Evolutionary conservation across 2,113 vertebrate genomes (phyloP).

Genomic region (Chaetura pelagica): DNA sequence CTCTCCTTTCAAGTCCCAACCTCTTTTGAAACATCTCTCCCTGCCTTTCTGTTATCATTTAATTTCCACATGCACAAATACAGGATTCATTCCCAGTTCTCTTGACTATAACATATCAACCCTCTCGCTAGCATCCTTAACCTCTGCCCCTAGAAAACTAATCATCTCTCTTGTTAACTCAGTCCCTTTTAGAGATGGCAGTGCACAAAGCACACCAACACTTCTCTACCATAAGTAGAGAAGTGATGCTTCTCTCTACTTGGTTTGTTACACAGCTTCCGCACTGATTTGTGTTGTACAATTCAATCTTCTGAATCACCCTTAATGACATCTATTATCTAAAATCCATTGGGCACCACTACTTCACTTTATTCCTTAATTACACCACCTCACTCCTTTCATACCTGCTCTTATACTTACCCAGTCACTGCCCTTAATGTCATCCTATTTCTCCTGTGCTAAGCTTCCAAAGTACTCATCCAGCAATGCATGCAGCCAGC

Average conservation of each 20-base stretch:
- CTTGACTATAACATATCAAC: constrained; percentile 67
- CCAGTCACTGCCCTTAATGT: constrained; percentile 68
- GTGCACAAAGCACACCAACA: constrained; percentile 59
- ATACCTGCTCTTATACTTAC: constrained; percentile 58
- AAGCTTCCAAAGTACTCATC: constrained; percentile 63
- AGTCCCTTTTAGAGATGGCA: constrained; percentile 58
- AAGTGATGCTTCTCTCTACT: constrained; percentile 53
- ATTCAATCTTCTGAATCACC: constrained; percentile 74
- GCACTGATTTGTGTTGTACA: constrained; percentile 65
- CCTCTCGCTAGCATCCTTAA: constrained; percentile 70
- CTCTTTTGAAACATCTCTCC: constrained; percentile 6
- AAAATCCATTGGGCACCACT: constrained; percentile 66
- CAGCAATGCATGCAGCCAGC: background rate
- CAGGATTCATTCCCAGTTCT: constrained; percentile 66
- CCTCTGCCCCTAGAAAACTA: constrained; percentile 65
- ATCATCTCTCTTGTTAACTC: constrained; percentile 69
- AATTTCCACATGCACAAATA: constrained; percentile 66
- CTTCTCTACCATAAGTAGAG: constrained; percentile 37
- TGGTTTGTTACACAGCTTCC: constrained; percentile 67
- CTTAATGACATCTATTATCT: constrained; percentile 75
- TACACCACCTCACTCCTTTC: constrained; percentile 68
- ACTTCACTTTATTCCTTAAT: constrained; percentile 65
- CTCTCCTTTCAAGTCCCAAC: constrained; percentile 13
- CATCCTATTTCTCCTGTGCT: constrained; percentile 69
- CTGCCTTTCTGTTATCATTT: constrained; percentile 55